These are phyloP conservation scores for Orthonevra nobilis DNA, from an alignment of 2,888 invertebrate species.

Conservation along the genomic window DNA sequence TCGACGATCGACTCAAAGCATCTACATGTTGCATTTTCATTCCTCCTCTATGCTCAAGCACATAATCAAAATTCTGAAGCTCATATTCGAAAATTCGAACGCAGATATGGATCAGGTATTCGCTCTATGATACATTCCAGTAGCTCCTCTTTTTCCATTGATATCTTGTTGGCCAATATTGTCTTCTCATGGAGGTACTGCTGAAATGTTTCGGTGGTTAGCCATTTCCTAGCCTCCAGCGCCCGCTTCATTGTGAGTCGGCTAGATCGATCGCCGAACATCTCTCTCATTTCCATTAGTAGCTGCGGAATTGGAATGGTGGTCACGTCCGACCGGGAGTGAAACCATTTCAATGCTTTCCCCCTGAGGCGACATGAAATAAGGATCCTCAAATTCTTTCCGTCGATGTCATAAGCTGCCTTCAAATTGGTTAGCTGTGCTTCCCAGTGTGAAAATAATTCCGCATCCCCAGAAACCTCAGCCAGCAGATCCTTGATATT, in stretches of 20 bases:
- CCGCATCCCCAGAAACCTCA: conserved; percentile 14
- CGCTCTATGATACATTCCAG: conserved; percentile 64
- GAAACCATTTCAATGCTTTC: no score
- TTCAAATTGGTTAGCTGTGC: conserved; percentile 7
- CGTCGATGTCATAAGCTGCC: conserved; percentile 4
- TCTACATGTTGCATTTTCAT: background rate
- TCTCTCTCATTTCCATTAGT: conserved; percentile 2
- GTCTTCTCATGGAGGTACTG: no score
- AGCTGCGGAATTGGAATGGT: conserved; percentile 2
- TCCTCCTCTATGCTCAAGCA: background rate
- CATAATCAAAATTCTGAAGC: background rate
- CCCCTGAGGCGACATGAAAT: conserved; percentile 10
- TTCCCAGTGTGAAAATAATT: conserved; percentile 18
- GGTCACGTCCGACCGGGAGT: conserved; percentile 14
- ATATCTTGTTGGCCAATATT: conserved; percentile 52
- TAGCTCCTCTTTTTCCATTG: conserved; percentile 71
- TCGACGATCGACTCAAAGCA: background rate
- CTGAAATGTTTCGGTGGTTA: no score
- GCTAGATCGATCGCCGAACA: conserved; percentile 8
- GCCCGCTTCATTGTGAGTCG: background rate
- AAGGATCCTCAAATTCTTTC: conserved; percentile 4
- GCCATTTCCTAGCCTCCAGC: conserved; percentile 9
- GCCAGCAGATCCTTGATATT: conserved; percentile 17
- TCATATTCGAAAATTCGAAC: no score
- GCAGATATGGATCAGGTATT: conserved; percentile 43